Evolutionary conservation across 2,113 vertebrate genomes (phyloP).

Genomic region (Oryzias woworae): DNA sequence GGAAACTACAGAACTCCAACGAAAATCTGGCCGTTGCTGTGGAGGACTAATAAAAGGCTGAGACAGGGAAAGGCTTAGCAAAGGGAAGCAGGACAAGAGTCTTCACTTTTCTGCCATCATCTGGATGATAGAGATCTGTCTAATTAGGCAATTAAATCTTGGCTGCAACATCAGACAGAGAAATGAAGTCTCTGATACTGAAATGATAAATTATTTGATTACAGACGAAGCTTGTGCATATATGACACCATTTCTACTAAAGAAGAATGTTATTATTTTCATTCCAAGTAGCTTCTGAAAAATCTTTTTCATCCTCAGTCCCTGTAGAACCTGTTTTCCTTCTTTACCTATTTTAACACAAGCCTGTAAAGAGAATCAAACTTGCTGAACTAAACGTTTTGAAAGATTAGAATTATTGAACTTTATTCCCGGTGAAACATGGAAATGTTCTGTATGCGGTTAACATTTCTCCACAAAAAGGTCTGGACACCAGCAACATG

Average conservation of each 20-base stretch:
- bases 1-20: constrained; percentile 11
- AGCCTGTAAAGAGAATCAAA: too few relatives aligned
- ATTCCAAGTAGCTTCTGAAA: not conserved
- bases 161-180: constrained; percentile 18
- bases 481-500: too few relatives aligned
- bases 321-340: too few relatives aligned
- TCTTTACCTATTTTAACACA: too few relatives aligned
- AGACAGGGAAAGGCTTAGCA: constrained; percentile 23
- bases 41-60: constrained; percentile 64
- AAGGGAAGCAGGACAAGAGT: constrained; percentile 21
- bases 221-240: constrained; percentile 11
- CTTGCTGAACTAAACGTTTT: too few relatives aligned
- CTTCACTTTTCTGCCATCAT: constrained; percentile 27
- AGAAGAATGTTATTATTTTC: constrained; percentile 40
- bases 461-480: too few relatives aligned
- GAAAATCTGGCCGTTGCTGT: constrained; percentile 49
- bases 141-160: constrained; percentile 26
- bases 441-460: too few relatives aligned
- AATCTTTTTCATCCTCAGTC: too few relatives aligned
- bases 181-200: constrained; percentile 24
- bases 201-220: constrained; percentile 50
- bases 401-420: too few relatives aligned
- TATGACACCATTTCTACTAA: constrained; percentile 27
- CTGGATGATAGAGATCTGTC: constrained; percentile 17
- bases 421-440: too few relatives aligned